phyloP scores from a whole-genome alignment of 2,888 invertebrate genomes.

The Thelaira solivaga region DNA sequence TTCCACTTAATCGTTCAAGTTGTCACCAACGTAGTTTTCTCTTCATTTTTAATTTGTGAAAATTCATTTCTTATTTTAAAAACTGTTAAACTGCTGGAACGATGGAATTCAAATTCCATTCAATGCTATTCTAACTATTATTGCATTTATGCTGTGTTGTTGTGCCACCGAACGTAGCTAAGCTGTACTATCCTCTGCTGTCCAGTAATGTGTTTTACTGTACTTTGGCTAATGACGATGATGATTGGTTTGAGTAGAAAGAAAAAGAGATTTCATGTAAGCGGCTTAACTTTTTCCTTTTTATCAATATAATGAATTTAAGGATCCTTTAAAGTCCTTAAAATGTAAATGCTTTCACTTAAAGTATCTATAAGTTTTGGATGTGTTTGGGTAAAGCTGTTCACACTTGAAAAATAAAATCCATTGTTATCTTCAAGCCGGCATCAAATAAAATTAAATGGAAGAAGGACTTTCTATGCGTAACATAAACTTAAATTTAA shows the following conservation, averaged over 20 bases:
- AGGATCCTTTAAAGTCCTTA: slow-evolving; percentile 24
- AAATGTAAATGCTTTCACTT: slow-evolving; percentile 24
- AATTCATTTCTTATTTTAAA: slow-evolving; percentile 27
- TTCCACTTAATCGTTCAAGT: slow-evolving; percentile 43
- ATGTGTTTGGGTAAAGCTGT: not conserved
- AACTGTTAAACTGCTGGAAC: slow-evolving; percentile 54
- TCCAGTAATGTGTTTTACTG: not conserved
- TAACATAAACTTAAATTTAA: too few relatives aligned
- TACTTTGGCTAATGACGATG: not conserved
- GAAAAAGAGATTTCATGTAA: slow-evolving; percentile 20
- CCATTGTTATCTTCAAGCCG: too few relatives aligned
- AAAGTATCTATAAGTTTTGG: too few relatives aligned
- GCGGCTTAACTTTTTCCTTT: slow-evolving; percentile 43
- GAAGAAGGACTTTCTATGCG: too few relatives aligned
- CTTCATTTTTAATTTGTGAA: slow-evolving; percentile 50
- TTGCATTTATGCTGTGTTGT: not conserved
- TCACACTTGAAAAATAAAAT: too few relatives aligned
- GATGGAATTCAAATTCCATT: slow-evolving; percentile 32
- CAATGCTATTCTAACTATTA: not conserved
- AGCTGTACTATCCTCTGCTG: too few relatives aligned
- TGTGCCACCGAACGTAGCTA: too few relatives aligned
- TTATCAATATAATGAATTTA: slow-evolving; percentile 43
- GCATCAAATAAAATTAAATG: too few relatives aligned
- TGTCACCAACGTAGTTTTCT: slow-evolving; percentile 52
- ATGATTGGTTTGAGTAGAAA: not conserved